Percentiles rank a stretch among this genome's conserved stretches.
phyloP scores from a whole-genome alignment of 2,888 invertebrate genomes.

The Strigamia crassipes region DNA sequence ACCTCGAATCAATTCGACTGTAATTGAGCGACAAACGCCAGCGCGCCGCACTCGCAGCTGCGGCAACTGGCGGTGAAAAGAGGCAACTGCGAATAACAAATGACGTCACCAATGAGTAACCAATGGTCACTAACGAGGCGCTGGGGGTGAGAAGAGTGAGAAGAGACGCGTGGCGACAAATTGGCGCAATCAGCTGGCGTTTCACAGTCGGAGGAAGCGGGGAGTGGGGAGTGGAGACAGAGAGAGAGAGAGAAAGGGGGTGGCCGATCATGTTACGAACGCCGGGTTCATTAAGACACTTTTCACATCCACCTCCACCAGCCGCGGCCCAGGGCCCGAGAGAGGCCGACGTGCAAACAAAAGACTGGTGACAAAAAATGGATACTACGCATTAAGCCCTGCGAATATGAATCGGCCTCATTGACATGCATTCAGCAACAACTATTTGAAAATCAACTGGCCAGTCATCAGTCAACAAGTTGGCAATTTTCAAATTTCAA shows the following conservation, averaged over 20 bases:
- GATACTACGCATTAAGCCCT: constrained; percentile 18
- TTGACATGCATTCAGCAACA: background rate
- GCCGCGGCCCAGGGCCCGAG: background rate
- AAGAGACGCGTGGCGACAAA: constrained; percentile 29
- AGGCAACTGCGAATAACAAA: constrained; percentile 41
- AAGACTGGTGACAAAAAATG: background rate
- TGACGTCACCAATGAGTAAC: constrained; percentile 42
- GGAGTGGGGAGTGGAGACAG: no score
- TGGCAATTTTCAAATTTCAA: no score
- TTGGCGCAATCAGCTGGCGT: constrained; percentile 44
- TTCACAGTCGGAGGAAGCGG: constrained; percentile 29
- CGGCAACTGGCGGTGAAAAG: constrained; percentile 26
- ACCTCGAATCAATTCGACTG: constrained; percentile 38
- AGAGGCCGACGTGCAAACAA: background rate
- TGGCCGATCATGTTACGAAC: constrained; percentile 36
- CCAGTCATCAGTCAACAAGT: no score
- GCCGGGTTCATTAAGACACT: constrained; percentile 41
- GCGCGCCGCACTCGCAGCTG: background rate
- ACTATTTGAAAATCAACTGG: no score
- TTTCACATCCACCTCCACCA: constrained; percentile 38
- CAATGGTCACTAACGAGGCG: constrained; percentile 39
- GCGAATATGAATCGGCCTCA: background rate
- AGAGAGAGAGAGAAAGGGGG: background rate
- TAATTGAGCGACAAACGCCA: constrained; percentile 31
- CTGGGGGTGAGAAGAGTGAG: constrained; percentile 17